Base-by-base conservation (phyloP, 2,113 vertebrate species). In the Ictalurus punctatus region DNA sequence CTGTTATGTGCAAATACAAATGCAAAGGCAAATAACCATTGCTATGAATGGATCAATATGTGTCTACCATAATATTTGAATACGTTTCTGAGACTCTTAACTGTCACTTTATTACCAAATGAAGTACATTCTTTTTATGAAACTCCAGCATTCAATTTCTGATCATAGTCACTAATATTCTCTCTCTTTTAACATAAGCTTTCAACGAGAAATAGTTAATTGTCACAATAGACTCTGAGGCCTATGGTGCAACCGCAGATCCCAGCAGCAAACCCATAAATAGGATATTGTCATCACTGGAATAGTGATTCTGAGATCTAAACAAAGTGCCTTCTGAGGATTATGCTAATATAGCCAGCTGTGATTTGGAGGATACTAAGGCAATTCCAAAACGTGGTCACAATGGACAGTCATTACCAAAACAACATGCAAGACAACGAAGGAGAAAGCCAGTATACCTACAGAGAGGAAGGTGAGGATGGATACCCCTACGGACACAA, bases 391-490 rank as follows among this genome's bases (percentile, higher is more conserved):
- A 71, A 23, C 80, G 73, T 84, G 88, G 87, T 87, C 86, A 96
- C 85, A 88, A 97, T 98, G 97, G 96, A 97, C 92, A 95, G 96
- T 95, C 93, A 95, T 79, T 97, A 97, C 84, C 95, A 95, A 90
- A 96, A 97, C 92, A 97, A 93, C 25, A 92, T 95, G 86, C 96
- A 96, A 91, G 63, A 95, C 87, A 95, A 93, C 2, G 95, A 94
- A 73, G 92, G 94, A 86, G 96, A 93, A 90, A 48, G 85, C 14
- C 85, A 90, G 81, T 65, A 74, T 83, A 93, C 93, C 78, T 93
- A 95, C 86, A 96, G 97, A 0, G 96, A 95, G 85, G 95, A 95
- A 4, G 88, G 95, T 74, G 94, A 93, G 1, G 96, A 94, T 0
- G 92, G 94, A 37, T 98, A 98, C 91, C 93, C 95, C 86, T 97